Evolutionary conservation across 2,113 vertebrate genomes (phyloP), one percentile per base, ranked within the genome.

Genomic region (Chamaea fasciata): DNA sequence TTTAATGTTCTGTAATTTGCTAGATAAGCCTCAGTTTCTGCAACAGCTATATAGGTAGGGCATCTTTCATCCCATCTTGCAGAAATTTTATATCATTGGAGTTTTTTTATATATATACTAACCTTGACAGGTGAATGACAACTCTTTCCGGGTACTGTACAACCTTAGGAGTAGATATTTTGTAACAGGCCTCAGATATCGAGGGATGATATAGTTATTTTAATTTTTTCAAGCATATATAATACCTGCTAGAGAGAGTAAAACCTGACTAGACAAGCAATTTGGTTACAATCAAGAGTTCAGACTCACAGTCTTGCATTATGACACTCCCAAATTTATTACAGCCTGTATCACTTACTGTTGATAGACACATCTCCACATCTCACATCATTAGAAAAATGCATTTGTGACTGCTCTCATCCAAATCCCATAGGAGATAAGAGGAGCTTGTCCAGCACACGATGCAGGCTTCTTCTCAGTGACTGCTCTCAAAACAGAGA

Each of bases 1-100:
- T 95, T 96, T 91, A 93, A 81, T 80, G 91, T 92, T 63, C 83
- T 94, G 69, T 71, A 88, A 88, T 88, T 94, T 90, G 33, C 60
- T 81, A 93, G 44, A 86, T 84, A 93, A 93, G 53, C 79, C 60
- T 64, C 64, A 24, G 30, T 83, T 90, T 92, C 92, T 93, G 90
- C 64, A 95, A 73, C 8, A 64, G 53, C 60, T 71, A 37, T 26
- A 22, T 30, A 68, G 82, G 76, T 17, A 68, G 37, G 22, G 39
- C 35, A 83, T 53, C n/a, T 55, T 60, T 88, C 37, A 85, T 83
- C 59, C 79, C 30, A 74, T 88, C 49, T 64, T 95, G 65, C 68
- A 85, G 69, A 63, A 83, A 92, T 78, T 91, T 88, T 65, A 27
- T 65, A 71, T n/a, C 22, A 6, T 50, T 70, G 42, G 28, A 31